Evolutionary conservation across 2,113 vertebrate species (phyloP), one percentile per base, ranked within the genome.

Genomic region (Axis porcinus): DNA sequence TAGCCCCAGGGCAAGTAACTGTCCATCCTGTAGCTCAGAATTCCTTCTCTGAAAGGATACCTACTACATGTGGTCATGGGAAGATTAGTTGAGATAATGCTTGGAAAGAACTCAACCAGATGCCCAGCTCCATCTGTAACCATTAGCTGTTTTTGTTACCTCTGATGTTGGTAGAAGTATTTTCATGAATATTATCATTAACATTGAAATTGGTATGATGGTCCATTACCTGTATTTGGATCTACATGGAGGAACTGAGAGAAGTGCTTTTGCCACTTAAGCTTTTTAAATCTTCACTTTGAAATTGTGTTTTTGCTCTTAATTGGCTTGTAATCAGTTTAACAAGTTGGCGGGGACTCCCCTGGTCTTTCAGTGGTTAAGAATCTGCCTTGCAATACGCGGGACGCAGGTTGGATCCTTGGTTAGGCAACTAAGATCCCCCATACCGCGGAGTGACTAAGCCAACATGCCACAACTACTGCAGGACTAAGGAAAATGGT

Each of bases 241-340:
- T 40, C 5, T 78, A 85, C 14, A 36, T 40, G 6, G 28, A 64
- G 67, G 36, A 74, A 85, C 0, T 60, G 52, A 85, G 55, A 93
- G 70, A 78, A 2, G 1, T 3, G 43, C 62, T 89, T 85, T 84
- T 83, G 86, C 23, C 12, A 45, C 25, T 10, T 70, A 52, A 94
- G 45, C 40, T 43, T 55, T 89, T 94, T 93, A 89, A 36, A 91
- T 96, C 87, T 97, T 82, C 36, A 83, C 74, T 82, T 64, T 78
- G 30, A 88, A 87, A 54, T 67, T n/a, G 50, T 88, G 33, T 62
- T 84, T 90, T 64, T 90, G 57, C 55, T 86, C 62, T 84, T 93
- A 82, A 62, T 28, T 76, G 81, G 28, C 28, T 86, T 47, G 58
- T 57, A 86, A 86, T 86, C 91, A 45, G 19, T 70, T 97, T 95